These are phyloP conservation scores for Formica exsecta DNA, from an alignment of 1,140 invertebrate genomes.

Conservation along the genomic window DNA sequence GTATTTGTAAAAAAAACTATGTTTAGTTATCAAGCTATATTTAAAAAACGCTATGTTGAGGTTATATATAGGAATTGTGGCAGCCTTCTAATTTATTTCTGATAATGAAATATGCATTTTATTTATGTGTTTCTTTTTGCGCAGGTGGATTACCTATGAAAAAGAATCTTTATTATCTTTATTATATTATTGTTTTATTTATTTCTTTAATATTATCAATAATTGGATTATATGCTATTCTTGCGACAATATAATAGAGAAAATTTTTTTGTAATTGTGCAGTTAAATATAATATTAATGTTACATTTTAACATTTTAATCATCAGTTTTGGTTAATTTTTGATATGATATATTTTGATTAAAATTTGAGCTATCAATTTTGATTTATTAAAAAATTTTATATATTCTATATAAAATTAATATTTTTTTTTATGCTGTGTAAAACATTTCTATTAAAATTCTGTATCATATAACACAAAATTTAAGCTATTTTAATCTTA, in stretches of 20 bases:
- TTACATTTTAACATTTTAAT: too few relatives aligned
- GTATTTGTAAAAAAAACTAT: not conserved
- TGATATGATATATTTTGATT: too few relatives aligned
- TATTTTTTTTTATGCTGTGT: too few relatives aligned
- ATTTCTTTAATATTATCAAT: not conserved
- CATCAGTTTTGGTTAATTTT: too few relatives aligned
- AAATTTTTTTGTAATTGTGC: not conserved
- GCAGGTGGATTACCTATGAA: not conserved
- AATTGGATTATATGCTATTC: not conserved
- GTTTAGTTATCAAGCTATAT: not conserved
- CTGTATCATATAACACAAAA: too few relatives aligned
- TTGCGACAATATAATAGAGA: not conserved
- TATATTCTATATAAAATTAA: too few relatives aligned
- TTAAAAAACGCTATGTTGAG: not conserved
- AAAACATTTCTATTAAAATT: too few relatives aligned
- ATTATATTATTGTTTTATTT: not conserved
- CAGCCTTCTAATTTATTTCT: not conserved
- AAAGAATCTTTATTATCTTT: not conserved
- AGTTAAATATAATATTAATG: not conserved
- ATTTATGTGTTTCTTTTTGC: not conserved
- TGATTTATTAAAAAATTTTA: too few relatives aligned
- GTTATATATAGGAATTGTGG: not conserved
- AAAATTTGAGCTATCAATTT: too few relatives aligned
- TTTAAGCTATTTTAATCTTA: too few relatives aligned
- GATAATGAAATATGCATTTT: not conserved